Evolutionary conservation across 1,140 invertebrate species (phyloP).

Genomic region (Formica selysi): DNA sequence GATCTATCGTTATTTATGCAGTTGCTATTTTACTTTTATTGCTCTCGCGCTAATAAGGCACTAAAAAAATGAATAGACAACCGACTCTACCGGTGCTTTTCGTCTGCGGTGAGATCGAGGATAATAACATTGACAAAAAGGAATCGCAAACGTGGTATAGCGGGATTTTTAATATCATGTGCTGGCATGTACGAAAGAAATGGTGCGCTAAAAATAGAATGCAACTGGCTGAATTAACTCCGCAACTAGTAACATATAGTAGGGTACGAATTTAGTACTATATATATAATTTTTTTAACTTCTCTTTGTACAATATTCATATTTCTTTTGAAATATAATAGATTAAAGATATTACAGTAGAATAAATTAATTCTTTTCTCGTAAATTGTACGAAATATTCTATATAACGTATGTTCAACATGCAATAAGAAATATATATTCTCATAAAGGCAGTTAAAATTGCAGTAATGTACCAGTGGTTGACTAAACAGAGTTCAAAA

Average conservation of each 20-base stretch:
- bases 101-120: conserved; percentile 63
- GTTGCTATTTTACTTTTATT: neutral
- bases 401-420: neutral
- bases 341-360: neutral
- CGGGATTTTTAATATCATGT: conserved; percentile 67
- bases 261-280: conserved; percentile 43
- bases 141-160: conserved; percentile 61
- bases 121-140: conserved; percentile 18
- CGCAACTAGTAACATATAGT: neutral
- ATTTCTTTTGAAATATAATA: neutral
- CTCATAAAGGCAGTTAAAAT: neutral
- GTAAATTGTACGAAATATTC: neutral
- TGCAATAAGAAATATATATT: neutral
- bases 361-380: neutral
- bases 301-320: neutral
- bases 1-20: neutral
- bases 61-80: conserved; percentile 63
- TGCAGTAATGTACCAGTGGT: neutral
- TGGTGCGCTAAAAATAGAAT: conserved; percentile 67
- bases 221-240: conserved; percentile 54
- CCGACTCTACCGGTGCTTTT: conserved; percentile 71
- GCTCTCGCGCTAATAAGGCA: neutral
- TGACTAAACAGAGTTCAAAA: neutral
- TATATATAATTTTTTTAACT: neutral
- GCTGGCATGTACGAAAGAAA: conserved; percentile 57